Conservation (phyloP, 2,797 vertebrate genomes). For the Cyprinella venusta region DNA sequence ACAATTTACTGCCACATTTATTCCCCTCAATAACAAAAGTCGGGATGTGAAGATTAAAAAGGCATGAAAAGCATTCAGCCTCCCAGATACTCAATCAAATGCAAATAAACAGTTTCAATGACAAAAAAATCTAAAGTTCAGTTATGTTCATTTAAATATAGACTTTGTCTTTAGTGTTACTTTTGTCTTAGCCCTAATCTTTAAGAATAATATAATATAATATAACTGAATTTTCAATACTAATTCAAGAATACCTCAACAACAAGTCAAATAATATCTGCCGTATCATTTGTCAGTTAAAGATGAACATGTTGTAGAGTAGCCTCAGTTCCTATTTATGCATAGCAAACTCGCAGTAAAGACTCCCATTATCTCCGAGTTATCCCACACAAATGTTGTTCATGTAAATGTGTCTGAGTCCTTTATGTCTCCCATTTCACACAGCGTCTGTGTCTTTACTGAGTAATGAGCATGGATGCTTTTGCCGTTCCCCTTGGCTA, state of each 20-base stretch:
- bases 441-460: constrained; percentile 15
- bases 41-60: neutral
- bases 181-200: neutral
- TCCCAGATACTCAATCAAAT: neutral
- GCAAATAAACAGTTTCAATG: neutral
- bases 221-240: neutral
- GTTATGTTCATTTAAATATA: neutral
- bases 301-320: neutral
- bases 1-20: constrained; percentile 28
- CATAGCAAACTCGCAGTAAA: constrained; percentile 13
- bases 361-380: neutral
- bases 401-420: constrained; percentile 21
- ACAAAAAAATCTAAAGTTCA: neutral
- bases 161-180: neutral
- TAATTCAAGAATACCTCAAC: neutral
- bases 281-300: neutral
- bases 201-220: no score
- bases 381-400: constrained; percentile 17
- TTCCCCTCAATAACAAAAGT: constrained; percentile 4
- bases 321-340: constrained; percentile 5
- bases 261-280: neutral
- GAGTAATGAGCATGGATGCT: constrained; percentile 39
- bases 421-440: constrained; percentile 19
- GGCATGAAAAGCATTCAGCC: neutral
- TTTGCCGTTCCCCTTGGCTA: constrained; percentile 24